phyloP scores from a whole-genome alignment of 2,113 vertebrate species.

The Caretta caretta region DNA sequence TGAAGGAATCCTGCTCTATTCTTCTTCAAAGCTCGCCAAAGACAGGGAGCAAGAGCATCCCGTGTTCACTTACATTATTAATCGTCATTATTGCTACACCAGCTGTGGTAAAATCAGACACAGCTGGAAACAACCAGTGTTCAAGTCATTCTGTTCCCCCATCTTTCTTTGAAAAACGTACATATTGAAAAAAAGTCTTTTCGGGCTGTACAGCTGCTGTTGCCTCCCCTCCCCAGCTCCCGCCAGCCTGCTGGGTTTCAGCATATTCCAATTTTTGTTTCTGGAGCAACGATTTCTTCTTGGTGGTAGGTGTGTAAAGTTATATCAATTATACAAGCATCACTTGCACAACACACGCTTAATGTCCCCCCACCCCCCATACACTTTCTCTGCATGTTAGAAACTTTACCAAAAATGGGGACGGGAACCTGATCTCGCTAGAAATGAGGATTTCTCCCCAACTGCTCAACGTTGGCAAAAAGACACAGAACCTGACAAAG shows the following conservation, averaged over 20 bases:
- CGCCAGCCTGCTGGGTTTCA: not conserved
- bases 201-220: not conserved
- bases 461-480: not conserved
- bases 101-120: not conserved
- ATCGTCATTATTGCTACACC: not conserved
- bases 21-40: not conserved
- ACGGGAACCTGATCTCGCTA: not conserved
- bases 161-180: not conserved
- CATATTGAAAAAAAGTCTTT: not conserved
- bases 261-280: accelerated
- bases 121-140: not conserved
- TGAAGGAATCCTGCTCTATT: not conserved
- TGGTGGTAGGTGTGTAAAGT: not conserved
- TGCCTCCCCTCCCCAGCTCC: not conserved
- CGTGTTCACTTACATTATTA: not conserved
- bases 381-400: not conserved
- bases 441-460: not conserved
- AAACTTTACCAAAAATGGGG: not conserved
- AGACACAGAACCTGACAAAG: not conserved
- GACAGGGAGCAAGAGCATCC: accelerated
- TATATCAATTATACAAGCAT: not conserved
- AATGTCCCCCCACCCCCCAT: accelerated
- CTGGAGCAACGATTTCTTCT: not conserved
- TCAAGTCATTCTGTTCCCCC: accelerated
- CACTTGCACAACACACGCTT: conserved; percentile 21